These are phyloP conservation scores for Nymphalis io DNA, from an alignment of 1,140 invertebrate genomes.

Conservation along the genomic window DNA sequence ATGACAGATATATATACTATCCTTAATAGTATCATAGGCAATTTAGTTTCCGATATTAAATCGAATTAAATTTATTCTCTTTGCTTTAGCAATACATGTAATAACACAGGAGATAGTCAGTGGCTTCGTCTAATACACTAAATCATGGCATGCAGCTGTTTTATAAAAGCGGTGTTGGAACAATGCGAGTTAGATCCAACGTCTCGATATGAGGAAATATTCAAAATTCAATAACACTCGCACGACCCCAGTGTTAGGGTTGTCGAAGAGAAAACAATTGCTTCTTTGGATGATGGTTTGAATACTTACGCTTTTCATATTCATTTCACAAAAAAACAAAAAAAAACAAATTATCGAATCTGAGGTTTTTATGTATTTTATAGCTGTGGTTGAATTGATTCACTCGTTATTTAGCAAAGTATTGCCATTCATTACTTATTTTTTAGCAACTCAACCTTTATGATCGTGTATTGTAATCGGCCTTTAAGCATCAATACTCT, in stretches of 20 bases:
- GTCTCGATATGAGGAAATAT: slow-evolving; percentile 62
- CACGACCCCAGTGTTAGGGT: slow-evolving; percentile 53
- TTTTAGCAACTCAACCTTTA: no score
- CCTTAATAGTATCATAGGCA: background rate
- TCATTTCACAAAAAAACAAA: no score
- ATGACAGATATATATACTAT: no score
- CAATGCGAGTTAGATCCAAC: slow-evolving; percentile 53
- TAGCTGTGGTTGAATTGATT: no score
- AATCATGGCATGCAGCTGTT: slow-evolving; percentile 31
- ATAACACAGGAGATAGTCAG: slow-evolving; percentile 22
- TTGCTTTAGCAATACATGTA: slow-evolving; percentile 5
- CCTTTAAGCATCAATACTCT: no score
- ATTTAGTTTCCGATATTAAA: background rate
- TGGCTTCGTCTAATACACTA: slow-evolving; percentile 27
- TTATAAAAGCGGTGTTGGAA: slow-evolving; percentile 47
- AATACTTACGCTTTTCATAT: background rate
- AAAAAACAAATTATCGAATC: no score
- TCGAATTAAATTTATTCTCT: background rate
- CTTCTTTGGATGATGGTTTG: no score
- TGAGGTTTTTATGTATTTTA: no score
- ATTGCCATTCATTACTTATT: no score
- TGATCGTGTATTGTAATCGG: no score
- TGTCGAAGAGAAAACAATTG: slow-evolving; percentile 28
- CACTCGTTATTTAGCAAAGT: no score
- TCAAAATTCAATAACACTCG: slow-evolving; percentile 65